phyloP scores from a whole-genome alignment of 2,113 vertebrate species.

The human region GRCh38 chr1:162375001-162375500 shows the following conservation, averaged over 20 bases:
- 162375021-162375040: not conserved
- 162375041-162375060: not conserved
- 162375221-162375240: not conserved
- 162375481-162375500: not conserved
- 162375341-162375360: accelerated
- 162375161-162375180: not conserved
- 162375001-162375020: not conserved
- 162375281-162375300: not conserved
- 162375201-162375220: not conserved
- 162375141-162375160: not conserved
- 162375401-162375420: constrained; percentile 46
- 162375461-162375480: not conserved
- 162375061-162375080: not conserved
- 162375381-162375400: not conserved
- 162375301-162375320: not conserved
- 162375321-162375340: not conserved
- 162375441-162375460: not conserved
- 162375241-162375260: not conserved
- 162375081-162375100: not conserved
- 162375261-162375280: not conserved
- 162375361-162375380: accelerated
- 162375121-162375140: not conserved
- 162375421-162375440: not conserved
- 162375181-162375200: accelerated
- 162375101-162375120: not conserved